Evolutionary conservation across 1,140 invertebrate species (phyloP), one percentile per base, ranked within the genome.

Genomic region (Pseudoatta argentina): DNA sequence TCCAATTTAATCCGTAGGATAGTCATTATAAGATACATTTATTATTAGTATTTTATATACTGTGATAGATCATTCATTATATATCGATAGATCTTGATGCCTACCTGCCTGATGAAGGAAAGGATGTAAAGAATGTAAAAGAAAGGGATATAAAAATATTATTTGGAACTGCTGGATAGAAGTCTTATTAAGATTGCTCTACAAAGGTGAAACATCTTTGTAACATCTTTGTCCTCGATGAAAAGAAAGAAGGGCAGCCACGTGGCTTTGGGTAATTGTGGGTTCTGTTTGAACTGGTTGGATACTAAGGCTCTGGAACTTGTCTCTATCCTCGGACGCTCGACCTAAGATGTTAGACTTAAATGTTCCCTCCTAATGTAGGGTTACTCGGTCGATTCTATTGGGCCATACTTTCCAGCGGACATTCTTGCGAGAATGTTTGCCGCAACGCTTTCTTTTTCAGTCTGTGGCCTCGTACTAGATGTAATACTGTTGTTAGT

Each of bases 311-410:
- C 8, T 24, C 51, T 53, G 51, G 51, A 72, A 53, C 69, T 39
- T 73, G 16, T 55, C 67, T 69, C 39, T 85, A 87, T 79, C 39
- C 10, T 85, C 87, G 27, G 30, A 34, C n/a, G 27, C 39, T 72
- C 24, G 48, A 51, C 14, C 48, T 51, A 51, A 79, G 51, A 53
- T 27, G 59, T 48, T 24, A 14, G 44, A n/a, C 21, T 16, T 39
- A 39, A 78, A 59, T 51, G 18, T 79, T 78, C 34, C 12, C 14
- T 81, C 24, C 27, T 86, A 86, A 86, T 88, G n/a, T 53, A 44
- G 66, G 75, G 67, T 67, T 78, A 27, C 16, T 78, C n/a, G 44
- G n/a, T 12, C 63, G 16, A 61, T 69, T 44, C 24, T 66, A 63
- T 3, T 27, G 6, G 21, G 0, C 44, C 0, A 7, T 0, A 30